phyloP scores from a whole-genome alignment of 2,888 invertebrate species.

The Poecilobothrus nobilitatus region DNA sequence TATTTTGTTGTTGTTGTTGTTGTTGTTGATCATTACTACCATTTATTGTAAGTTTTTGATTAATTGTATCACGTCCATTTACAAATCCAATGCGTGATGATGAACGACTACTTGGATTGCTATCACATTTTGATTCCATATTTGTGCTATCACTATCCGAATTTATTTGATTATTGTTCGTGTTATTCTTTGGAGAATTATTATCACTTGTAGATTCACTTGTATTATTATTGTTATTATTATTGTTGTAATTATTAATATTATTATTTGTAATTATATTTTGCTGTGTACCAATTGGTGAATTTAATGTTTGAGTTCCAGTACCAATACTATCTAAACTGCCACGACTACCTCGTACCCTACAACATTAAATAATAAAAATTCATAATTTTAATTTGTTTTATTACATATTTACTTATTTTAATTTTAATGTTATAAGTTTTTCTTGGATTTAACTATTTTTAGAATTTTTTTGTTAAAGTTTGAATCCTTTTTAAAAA shows the following conservation, averaged over 20 bases:
- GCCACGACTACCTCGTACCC: constrained; percentile 44
- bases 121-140: constrained; percentile 14
- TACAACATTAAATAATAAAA: no score
- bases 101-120: constrained; percentile 26
- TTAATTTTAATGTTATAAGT: no score
- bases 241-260: constrained; percentile 26
- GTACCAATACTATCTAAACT: constrained; percentile 43
- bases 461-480: no score
- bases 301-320: constrained; percentile 28
- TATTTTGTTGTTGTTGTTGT: constrained; percentile 22
- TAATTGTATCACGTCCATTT: constrained; percentile 23
- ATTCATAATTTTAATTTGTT: no score
- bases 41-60: background rate
- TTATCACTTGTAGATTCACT: constrained; percentile 10
- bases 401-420: no score
- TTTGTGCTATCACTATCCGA: background rate
- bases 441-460: no score
- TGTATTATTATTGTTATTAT: constrained; percentile 34
- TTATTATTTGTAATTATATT: constrained; percentile 23
- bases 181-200: background rate
- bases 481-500: no score
- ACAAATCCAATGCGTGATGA: constrained; percentile 18
- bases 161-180: background rate
- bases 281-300: constrained; percentile 35
- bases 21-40: constrained; percentile 21